Conservation (phyloP, 1,140 invertebrate genomes). For the Penaeus chinensis region DNA sequence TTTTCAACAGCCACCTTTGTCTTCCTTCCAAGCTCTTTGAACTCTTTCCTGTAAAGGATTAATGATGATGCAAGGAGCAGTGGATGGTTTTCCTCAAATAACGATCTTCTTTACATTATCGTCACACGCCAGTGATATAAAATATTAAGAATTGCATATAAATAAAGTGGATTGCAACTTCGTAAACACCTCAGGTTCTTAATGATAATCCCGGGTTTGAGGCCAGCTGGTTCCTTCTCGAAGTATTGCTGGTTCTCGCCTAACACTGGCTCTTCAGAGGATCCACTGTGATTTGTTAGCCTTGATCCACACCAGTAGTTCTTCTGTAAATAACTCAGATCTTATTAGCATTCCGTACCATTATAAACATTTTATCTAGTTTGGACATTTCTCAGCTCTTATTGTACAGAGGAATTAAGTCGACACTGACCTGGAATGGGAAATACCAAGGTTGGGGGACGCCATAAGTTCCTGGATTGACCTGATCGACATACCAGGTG, state of each 20-base stretch:
- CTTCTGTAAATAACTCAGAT: conserved; percentile 21
- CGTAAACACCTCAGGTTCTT: conserved; percentile 42
- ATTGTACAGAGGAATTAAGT: neutral
- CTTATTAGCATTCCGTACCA: neutral
- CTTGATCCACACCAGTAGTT: conserved; percentile 40
- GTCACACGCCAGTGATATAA: no score
- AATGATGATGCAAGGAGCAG: no score
- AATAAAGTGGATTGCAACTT: no score
- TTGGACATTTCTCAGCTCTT: neutral
- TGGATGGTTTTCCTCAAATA: no score
- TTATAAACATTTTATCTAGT: no score
- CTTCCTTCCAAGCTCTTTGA: conserved; percentile 71
- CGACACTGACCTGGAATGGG: conserved; percentile 64
- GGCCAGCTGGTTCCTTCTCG: conserved; percentile 49
- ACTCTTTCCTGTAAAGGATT: conserved; percentile 48
- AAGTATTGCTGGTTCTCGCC: conserved; percentile 34
- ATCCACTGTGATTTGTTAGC: neutral
- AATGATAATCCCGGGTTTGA: conserved; percentile 53
- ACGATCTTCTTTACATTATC: no score
- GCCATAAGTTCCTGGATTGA: conserved; percentile 75
- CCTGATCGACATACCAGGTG: conserved; percentile 76
- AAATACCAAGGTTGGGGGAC: conserved; percentile 72
- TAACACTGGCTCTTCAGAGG: neutral
- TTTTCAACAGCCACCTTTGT: conserved; percentile 72
- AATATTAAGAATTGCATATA: no score